phyloP scores from a whole-genome alignment of 23 tunicate genomes.

The Trididemnum nubilum region DNA sequence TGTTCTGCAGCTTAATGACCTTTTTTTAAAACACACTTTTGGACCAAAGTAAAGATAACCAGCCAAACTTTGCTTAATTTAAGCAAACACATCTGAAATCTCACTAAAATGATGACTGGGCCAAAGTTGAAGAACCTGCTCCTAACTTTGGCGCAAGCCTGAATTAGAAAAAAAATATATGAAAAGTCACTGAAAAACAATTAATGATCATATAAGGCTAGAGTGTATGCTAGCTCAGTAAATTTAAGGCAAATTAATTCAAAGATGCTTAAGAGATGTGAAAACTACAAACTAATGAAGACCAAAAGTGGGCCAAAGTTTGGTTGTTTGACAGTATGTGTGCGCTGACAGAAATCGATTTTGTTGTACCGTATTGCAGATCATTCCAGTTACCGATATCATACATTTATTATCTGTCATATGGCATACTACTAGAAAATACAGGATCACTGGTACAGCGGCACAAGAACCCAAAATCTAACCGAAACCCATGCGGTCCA shows the following conservation, averaged over 20 bases:
- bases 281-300: background rate
- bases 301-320: conserved; percentile 1
- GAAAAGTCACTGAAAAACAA: background rate
- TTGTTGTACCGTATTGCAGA: too few relatives aligned
- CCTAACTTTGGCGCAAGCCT: conserved; percentile 4
- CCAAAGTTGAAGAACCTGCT: conserved; percentile 12
- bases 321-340: conserved; percentile 1
- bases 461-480: too few relatives aligned
- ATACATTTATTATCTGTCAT: too few relatives aligned
- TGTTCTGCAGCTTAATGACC: background rate
- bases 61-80: background rate
- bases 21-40: conserved; percentile 4
- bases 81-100: background rate
- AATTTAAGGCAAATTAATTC: background rate
- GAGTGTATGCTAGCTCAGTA: conserved; percentile 2
- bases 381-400: too few relatives aligned
- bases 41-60: conserved; percentile 1
- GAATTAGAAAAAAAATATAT: background rate
- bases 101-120: background rate
- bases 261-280: background rate
- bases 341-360: too few relatives aligned
- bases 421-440: too few relatives aligned
- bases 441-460: too few relatives aligned
- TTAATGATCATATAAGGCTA: background rate
- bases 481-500: too few relatives aligned